phyloP scores from a whole-genome alignment of 2,113 vertebrate species.

The Epinephelus lanceolatus region DNA sequence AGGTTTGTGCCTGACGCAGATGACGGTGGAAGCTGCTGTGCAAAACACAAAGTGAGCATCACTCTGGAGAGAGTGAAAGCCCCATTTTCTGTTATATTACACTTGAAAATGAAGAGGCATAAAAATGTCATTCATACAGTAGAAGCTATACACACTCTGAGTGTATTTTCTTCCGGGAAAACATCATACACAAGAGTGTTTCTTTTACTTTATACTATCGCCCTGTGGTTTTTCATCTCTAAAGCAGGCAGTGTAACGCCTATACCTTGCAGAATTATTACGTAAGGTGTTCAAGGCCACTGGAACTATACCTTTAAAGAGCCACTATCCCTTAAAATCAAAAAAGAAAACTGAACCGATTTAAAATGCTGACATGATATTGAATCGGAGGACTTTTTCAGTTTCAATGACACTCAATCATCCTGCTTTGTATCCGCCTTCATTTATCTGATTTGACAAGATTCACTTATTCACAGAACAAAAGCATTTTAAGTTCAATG shows the following conservation, averaged over 20 bases:
- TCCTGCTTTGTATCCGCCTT: not conserved
- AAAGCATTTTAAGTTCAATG: not conserved
- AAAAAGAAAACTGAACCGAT: not conserved
- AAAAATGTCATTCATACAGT: constrained; percentile 1
- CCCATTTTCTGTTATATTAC: constrained; percentile 12
- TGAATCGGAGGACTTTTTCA: not conserved
- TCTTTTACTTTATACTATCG: not conserved
- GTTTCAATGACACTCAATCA: not conserved
- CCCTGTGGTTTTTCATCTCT: not conserved
- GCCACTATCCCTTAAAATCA: not conserved
- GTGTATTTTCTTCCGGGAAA: not conserved
- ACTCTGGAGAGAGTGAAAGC: constrained; percentile 15
- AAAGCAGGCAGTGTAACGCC: not conserved
- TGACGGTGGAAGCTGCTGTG: constrained; percentile 13
- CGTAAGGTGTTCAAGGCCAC: not conserved
- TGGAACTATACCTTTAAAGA: too few relatives aligned
- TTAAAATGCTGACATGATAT: not conserved
- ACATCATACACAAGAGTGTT: not conserved
- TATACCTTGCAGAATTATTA: not conserved
- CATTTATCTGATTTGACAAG: not conserved
- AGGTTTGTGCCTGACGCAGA: constrained; percentile 20
- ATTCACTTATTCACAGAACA: not conserved
- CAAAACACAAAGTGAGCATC: constrained; percentile 32
- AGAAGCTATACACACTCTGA: not conserved
- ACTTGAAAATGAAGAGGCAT: constrained; percentile 24